Base-by-base conservation (phyloP, 1,140 invertebrate genomes). In the Saccostrea cuccullata region DNA sequence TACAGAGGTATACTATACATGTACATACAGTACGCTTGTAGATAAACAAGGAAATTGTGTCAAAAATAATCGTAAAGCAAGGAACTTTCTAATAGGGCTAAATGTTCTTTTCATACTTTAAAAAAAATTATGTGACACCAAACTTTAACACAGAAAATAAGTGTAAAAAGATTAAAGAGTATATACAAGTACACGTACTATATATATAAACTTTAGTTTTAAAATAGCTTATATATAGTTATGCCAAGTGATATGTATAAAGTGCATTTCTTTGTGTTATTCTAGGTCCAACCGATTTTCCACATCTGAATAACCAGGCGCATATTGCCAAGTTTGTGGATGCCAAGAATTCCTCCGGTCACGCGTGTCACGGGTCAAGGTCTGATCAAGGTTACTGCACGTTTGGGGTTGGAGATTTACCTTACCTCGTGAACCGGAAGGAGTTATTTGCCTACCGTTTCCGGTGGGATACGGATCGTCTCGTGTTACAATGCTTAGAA, bases 1-100 rank as follows among this genome's bases (percentile, higher is more conserved):
- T 93, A 91, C 60, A 86, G 87, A 85, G 91, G 92, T 93, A 87
- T 47, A 47, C 47, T 47, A 36, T 36, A 36, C 30, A 36, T 36
- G 30, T 36, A 47, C 47, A 47, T 2, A 47, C 47, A 47, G 30
- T 36, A 36, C 30, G 30, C 30, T 47, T 3, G 47, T 47, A 47
- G n/a, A n/a, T n/a, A n/a, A n/a, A n/a, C n/a, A n/a, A n/a, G n/a
- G n/a, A n/a, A n/a, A n/a, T n/a, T n/a, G n/a, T n/a, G n/a, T n/a
- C n/a, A n/a, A n/a, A n/a, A n/a, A n/a, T n/a, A n/a, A n/a, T n/a
- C n/a, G n/a, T n/a, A n/a, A n/a, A n/a, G n/a, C n/a, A n/a, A n/a
- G n/a, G n/a, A n/a, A n/a, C n/a, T n/a, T n/a, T n/a, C n/a, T n/a
- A n/a, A n/a, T n/a, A n/a, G n/a, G n/a, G n/a, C n/a, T n/a, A n/a